Base-by-base conservation (phyloP, 2,888 invertebrate genomes). In the Plagodis pulveraria region DNA sequence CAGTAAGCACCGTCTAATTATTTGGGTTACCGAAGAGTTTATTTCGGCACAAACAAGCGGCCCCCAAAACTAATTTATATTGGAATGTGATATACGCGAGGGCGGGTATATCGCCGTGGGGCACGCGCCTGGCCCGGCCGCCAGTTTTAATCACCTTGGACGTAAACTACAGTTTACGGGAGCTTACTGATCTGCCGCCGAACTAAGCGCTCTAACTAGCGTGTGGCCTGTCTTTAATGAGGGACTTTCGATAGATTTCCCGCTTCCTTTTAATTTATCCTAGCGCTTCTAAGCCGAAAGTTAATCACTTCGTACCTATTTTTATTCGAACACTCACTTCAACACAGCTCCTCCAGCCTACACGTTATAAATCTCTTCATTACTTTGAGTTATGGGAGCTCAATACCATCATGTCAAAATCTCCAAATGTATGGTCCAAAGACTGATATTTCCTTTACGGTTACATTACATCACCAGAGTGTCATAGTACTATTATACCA, bases 11-110 rank as follows among this genome's bases (percentile, higher is more conserved):
- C 71, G 73, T 74, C 80, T 84, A 83, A 86, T 86, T 81, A 81
- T 74, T 70, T 71, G 77, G 74, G 78, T 76, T 76, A 80, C 68
- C 73, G 74, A 70, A 70, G 72, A 80, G 79, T 74, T 83, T 83
- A 87, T 89, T 87, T 89, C 87, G 88, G 87, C 88, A 84, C 82
- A 84, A 80, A 84, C 59, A 83, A 81, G 81, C 73, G 76, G 77
- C 77, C 75, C 76, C 83, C 76, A 85, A 90, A 92, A 91, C 89
- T 88, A 91, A 92, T 92, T 91, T 90, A 88, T 89, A 90, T 87
- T 83, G 91, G 91, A 91, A 92, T 92, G 91, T 90, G 90, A 90
- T 90, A 86, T 89, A 90, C 86, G 85, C 83, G 78, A 80, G 83
- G 81, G 77, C 79, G 77, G 65, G 75, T 70, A 22, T 22, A 66